Percentiles rank a stretch among this genome's conserved stretches.
Evolutionary conservation across 2,888 invertebrate genomes (phyloP).

Genomic region (Drosophila formosana): DNA sequence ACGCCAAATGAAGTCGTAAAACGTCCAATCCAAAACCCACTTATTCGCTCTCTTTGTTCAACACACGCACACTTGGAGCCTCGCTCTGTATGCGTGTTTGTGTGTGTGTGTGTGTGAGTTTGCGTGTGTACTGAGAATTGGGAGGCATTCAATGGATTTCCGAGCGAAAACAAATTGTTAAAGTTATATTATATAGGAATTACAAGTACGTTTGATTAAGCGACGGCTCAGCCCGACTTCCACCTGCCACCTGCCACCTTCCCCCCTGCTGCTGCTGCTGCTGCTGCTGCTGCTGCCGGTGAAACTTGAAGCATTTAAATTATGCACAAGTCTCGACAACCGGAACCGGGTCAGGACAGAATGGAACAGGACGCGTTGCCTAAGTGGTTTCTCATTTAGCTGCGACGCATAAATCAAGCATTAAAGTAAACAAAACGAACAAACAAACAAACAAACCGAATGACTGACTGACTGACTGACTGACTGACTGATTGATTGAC

Average conservation of each 20-base stretch:
- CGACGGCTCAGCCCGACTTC: constrained; percentile 10
- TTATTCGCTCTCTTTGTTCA: constrained; percentile 22
- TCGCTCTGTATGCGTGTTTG: not conserved
- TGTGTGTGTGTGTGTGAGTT: constrained; percentile 3
- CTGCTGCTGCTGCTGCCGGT: not conserved
- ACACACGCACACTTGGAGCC: constrained; percentile 1
- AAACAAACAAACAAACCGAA: constrained; percentile 17
- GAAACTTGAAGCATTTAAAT: constrained; percentile 57
- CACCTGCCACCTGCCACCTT: not conserved
- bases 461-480: constrained; percentile 8
- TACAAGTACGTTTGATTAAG: constrained; percentile 64
- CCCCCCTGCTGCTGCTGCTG: not conserved
- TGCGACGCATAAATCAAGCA: constrained; percentile 72
- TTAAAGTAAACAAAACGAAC: constrained; percentile 60
- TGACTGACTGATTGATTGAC: constrained; percentile 13
- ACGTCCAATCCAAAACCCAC: constrained; percentile 44
- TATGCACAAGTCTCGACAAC: constrained; percentile 63
- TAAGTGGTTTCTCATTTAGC: constrained; percentile 74
- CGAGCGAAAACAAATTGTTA: constrained; percentile 63
- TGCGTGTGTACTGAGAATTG: constrained; percentile 4
- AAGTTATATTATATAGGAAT: constrained; percentile 64
- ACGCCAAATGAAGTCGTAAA: constrained; percentile 77
- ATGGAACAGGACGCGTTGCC: constrained; percentile 53
- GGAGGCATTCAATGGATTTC: constrained; percentile 38
- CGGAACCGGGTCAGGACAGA: constrained; percentile 60